Base-by-base conservation (phyloP, 2,888 invertebrate species). In the Tolmerus cingulatus region DNA sequence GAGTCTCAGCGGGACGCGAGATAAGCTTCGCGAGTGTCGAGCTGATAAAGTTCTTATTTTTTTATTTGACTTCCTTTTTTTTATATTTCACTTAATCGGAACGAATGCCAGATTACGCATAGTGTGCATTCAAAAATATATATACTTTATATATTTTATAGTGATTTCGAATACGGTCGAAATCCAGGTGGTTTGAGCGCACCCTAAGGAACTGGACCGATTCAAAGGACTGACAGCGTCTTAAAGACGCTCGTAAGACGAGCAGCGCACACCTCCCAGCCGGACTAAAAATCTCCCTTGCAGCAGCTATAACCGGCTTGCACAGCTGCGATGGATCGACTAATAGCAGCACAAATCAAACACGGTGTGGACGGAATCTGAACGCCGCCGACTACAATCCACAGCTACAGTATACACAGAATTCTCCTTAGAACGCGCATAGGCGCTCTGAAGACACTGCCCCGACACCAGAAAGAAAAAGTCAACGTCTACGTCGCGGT, bases 371-470 rank as follows among this genome's bases (percentile, higher is more conserved):
- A 79, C 79, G 37, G 76, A 74, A 74, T 23, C n/a, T 30, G 14
- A 37, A 34, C 5, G 30, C 37, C 19, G n/a, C 57, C 57, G 51
- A 51, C 51, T 51, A n/a, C 51, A n/a, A 19, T 46, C 43, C 43
- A 46, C 16, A 51, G n/a, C 51, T 51, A 51, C n/a, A 19, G 82
- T 55, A 66, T 66, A 82, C 82, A 55, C 57, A 82, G 66, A 82
- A 40, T 82, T 82, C 37, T 27, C 19, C 66, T 82, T 57, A 66
- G 66, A 82, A 66, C 82, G 82, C 82, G 82, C 82, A 82, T 82
- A 82, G 82, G 34, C 82, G 19, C 57, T 82, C 27, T 57, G 34
- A 34, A 82, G 34, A 51, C 37, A 66, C 76, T n/a, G 1, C 66
- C 12, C 51, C 5, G 51, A 51, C 19, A 51, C 12, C 43, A 46